phyloP scores from a whole-genome alignment of 2,797 vertebrate species.

The Gadopsis marmoratus region DNA sequence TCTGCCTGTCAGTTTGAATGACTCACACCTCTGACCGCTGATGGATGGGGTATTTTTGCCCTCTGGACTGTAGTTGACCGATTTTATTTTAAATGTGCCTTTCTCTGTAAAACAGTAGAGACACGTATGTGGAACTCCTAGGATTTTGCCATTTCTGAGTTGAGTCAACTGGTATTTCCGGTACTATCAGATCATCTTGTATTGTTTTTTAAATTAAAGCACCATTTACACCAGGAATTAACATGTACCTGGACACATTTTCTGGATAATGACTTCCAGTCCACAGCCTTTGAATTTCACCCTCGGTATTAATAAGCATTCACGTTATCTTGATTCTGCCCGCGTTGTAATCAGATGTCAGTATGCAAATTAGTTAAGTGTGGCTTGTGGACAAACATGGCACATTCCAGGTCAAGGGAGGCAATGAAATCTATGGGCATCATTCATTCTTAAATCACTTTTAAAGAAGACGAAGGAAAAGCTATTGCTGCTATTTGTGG shows the following conservation, averaged over 20 bases:
- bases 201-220: conserved; percentile 21
- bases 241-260: neutral
- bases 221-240: neutral
- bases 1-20: conserved; percentile 41
- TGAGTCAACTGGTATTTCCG: neutral
- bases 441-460: neutral
- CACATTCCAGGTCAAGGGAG: too few species aligned
- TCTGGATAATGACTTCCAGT: conserved; percentile 1
- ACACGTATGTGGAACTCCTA: neutral
- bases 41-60: conserved; percentile 35
- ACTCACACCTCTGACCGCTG: conserved; percentile 40
- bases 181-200: conserved; percentile 7
- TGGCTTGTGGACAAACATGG: neutral
- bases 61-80: conserved; percentile 17
- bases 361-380: neutral
- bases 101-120: conserved; percentile 17
- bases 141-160: neutral
- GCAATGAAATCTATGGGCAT: neutral
- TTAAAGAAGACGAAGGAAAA: too few species aligned
- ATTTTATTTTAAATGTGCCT: conserved; percentile 7
- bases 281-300: neutral
- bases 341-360: neutral
- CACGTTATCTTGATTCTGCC: neutral
- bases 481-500: neutral
- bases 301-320: neutral